Evolutionary conservation across 23 tunicate genomes (phyloP), one percentile per base, ranked within the genome.

Genomic region (Phallusia fumigata): DNA sequence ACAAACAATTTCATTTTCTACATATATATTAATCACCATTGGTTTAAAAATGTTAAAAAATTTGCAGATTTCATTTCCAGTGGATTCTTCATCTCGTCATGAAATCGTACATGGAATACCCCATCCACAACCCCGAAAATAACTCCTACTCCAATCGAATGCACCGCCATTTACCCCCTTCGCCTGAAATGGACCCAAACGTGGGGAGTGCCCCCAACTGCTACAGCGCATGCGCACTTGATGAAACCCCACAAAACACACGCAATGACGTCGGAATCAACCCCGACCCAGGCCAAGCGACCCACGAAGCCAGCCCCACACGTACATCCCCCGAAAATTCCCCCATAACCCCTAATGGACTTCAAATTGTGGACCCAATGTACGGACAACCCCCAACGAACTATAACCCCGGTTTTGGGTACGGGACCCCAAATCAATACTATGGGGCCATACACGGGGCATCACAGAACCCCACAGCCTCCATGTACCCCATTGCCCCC

Each of bases 31-130:
- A 65, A 40, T 3, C 12, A 5, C 8, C 12, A 65, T 11, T 30
- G 65, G 65, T 18, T 18, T 18, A 19, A 52, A 28, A 28, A 11
- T 65, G 74, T 12, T 11, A 26, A 30, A 65, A 28, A 26, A 65
- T 30, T 65, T 11, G 6, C 31, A 28, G 31, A 26, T 19, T 15
- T 16, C 44, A 19, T 26, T n/a, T 58, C 69, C 69, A 58, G 2
- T 24, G 28, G 28, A 58, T 22, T 22, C 0, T 12, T 16, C 11
- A 33, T 2, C 34, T 22, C 16, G 80, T 22, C 33, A 92, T 92
- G 97, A 87, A 90, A 65, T 92, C 97, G 0, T 92, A 77, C 78
- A 92, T 92, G 97, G 88, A 92, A 51, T 92, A 92, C 73, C 97
- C 97, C 32, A 85, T 87, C 16, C 82, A 84, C 52, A 74, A 85